Conservation (phyloP, 2,888 invertebrate genomes). For the Drosophila greeni region DNA sequence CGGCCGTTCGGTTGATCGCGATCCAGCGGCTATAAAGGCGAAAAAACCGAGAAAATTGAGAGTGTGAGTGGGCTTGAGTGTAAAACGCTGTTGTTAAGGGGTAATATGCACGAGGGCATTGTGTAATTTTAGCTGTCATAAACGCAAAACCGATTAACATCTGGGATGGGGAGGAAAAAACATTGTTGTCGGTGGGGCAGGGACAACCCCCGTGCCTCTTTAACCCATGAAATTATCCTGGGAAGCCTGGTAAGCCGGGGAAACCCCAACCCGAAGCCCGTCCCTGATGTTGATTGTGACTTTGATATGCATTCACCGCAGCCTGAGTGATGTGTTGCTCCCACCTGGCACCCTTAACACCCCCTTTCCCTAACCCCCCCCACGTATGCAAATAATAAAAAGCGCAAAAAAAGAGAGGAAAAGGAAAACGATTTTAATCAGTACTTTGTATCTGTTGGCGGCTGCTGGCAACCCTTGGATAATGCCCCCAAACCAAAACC, state of each 20-base stretch:
- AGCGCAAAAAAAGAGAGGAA: slow-evolving; percentile 34
- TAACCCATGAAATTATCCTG: slow-evolving; percentile 54
- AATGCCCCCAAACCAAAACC: slow-evolving; percentile 25
- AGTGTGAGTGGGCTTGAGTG: slow-evolving; percentile 24
- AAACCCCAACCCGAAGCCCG: slow-evolving; percentile 28
- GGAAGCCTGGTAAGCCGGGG: too few relatives aligned
- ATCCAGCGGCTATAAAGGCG: slow-evolving; percentile 87
- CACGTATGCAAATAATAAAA: slow-evolving; percentile 61
- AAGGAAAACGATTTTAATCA: slow-evolving; percentile 62
- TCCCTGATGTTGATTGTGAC: slow-evolving; percentile 66
- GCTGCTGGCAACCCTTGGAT: slow-evolving; percentile 46
- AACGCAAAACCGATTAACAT: slow-evolving; percentile 69
- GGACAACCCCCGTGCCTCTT: background rate
- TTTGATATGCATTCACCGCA: slow-evolving; percentile 64
- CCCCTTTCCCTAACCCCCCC: slow-evolving; percentile 18
- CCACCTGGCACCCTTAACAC: slow-evolving; percentile 17
- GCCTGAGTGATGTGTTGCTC: slow-evolving; percentile 57
- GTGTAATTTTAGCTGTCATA: slow-evolving; percentile 68
- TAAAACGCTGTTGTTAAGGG: slow-evolving; percentile 32
- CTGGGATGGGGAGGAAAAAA: slow-evolving; percentile 31
- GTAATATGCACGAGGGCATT: slow-evolving; percentile 44
- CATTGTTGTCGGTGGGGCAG: slow-evolving; percentile 36
- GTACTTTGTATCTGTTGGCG: slow-evolving; percentile 68
- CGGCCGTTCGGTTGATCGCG: slow-evolving; percentile 97
- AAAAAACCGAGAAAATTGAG: background rate